A percentile compares a stretch with the other conserved stretches of the same genome.
These are phyloP conservation scores for Gymnoscelis rufifasciata DNA, from an alignment of 2,888 invertebrate species.

Conservation along the genomic window DNA sequence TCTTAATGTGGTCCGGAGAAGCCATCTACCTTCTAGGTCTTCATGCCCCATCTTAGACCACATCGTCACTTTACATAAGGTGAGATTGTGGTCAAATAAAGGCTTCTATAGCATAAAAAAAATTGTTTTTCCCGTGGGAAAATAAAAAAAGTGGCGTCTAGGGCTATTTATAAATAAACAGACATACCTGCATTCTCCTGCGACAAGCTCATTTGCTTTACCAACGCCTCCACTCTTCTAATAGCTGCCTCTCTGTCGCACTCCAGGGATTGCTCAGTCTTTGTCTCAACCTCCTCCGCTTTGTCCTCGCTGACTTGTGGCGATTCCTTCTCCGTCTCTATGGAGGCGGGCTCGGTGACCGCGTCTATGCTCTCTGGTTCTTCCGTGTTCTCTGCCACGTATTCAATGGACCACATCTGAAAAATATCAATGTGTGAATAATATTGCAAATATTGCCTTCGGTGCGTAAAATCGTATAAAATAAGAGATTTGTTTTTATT, in stretches of 20 bases:
- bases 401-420: slow-evolving; percentile 98
- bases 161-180: neutral
- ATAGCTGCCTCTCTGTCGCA: slow-evolving; percentile 70
- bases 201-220: slow-evolving; percentile 89
- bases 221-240: slow-evolving; percentile 81
- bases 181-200: slow-evolving; percentile 80
- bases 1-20: too few relatives aligned
- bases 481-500: too few relatives aligned
- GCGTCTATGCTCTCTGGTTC: slow-evolving; percentile 69
- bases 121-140: too few relatives aligned
- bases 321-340: slow-evolving; percentile 48
- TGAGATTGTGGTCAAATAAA: too few relatives aligned
- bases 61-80: too few relatives aligned
- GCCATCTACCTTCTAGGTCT: too few relatives aligned
- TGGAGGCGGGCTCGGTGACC: slow-evolving; percentile 50
- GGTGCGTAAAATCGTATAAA: too few relatives aligned
- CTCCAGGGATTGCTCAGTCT: slow-evolving; percentile 36
- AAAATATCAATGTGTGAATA: too few relatives aligned
- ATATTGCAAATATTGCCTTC: too few relatives aligned
- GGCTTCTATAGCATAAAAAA: too few relatives aligned
- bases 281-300: slow-evolving; percentile 33
- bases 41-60: too few relatives aligned
- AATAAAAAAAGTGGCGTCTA: too few relatives aligned
- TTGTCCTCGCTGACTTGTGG: slow-evolving; percentile 54
- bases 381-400: slow-evolving; percentile 80